phyloP scores from a whole-genome alignment of 2,888 invertebrate species.

The Tipula confusa region DNA sequence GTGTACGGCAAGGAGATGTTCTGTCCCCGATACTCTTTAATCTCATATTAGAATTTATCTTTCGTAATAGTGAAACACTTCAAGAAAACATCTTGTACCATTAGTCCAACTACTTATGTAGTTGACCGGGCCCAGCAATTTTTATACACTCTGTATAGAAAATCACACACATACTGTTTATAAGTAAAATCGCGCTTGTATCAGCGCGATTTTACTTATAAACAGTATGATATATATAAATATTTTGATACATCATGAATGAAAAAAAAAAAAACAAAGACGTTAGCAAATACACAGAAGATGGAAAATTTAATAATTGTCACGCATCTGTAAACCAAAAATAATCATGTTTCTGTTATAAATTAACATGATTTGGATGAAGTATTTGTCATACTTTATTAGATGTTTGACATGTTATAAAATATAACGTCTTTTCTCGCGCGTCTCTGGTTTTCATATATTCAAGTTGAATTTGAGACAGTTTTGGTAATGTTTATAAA shows the following conservation, averaged over 20 bases:
- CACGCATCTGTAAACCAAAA: conserved; percentile 20
- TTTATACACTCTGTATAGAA: too few species aligned
- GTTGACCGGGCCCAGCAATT: too few species aligned
- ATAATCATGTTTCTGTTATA: conserved; percentile 3
- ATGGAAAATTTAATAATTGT: background rate
- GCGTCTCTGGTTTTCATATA: background rate
- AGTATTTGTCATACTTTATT: conserved; percentile 20
- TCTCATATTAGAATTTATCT: too few species aligned
- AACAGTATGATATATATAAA: background rate
- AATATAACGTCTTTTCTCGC: background rate
- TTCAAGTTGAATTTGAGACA: background rate
- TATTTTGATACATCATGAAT: background rate
- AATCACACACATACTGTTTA: too few species aligned
- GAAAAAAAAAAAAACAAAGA: background rate
- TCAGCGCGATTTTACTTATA: too few species aligned
- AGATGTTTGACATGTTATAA: background rate
- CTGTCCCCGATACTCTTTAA: too few species aligned
- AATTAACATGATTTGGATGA: conserved; percentile 4
- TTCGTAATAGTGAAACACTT: too few species aligned
- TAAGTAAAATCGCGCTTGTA: too few species aligned
- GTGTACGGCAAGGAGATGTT: too few species aligned
- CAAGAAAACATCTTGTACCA: too few species aligned
- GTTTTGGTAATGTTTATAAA: background rate
- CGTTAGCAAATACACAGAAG: background rate
- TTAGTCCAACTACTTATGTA: too few species aligned